Evolutionary conservation across 2,797 vertebrate genomes (phyloP).

Genomic region (Sarcophilus harrisii): DNA sequence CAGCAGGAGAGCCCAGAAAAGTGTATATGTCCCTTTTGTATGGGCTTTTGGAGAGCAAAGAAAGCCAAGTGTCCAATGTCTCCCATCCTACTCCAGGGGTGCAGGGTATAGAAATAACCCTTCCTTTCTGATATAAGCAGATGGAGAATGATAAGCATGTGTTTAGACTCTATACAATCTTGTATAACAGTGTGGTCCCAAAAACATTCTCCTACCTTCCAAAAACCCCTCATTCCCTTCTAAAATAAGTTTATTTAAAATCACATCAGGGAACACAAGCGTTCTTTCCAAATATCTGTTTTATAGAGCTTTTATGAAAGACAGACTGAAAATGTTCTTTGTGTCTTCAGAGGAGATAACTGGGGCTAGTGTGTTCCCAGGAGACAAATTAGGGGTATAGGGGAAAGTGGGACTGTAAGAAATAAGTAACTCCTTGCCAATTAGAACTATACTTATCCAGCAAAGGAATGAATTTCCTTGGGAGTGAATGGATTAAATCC

Average conservation of each 20-base stretch:
- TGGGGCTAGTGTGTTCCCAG: background rate
- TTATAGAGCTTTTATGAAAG: background rate
- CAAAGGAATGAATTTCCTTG: background rate
- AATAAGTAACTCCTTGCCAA: background rate
- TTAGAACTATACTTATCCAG: background rate
- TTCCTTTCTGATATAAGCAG: background rate
- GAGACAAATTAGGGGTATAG: background rate
- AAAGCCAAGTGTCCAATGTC: accelerated
- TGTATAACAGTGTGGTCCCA: background rate
- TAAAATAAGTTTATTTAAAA: background rate
- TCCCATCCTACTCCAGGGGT: background rate
- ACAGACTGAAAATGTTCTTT: background rate
- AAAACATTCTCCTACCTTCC: background rate
- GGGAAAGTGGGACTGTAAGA: background rate
- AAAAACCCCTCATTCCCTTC: background rate
- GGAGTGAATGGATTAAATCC: background rate
- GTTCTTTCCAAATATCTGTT: background rate
- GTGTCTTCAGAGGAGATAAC: background rate
- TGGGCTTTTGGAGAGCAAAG: background rate
- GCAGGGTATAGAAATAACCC: background rate
- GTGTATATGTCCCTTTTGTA: constrained; percentile 76
- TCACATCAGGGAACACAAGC: background rate
- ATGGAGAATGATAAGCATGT: background rate
- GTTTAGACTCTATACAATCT: background rate
- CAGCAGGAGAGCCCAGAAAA: constrained; percentile 56